Evolutionary conservation across 2,113 vertebrate species (phyloP).

Genomic region (Corynorhinus townsendii): DNA sequence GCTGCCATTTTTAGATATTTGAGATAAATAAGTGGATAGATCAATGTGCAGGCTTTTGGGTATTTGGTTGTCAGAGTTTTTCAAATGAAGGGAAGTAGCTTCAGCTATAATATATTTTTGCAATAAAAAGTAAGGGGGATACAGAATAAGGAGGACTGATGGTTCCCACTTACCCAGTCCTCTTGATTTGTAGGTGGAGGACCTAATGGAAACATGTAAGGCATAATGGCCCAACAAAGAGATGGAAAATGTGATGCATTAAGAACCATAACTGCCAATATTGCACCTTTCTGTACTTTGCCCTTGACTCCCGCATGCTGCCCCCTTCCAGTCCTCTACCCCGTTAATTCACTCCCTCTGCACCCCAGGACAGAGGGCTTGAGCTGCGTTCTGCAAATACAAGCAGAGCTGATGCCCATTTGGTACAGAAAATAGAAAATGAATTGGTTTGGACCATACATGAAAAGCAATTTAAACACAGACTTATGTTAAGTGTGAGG

Average conservation of each 20-base stretch:
- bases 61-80: conserved; percentile 29
- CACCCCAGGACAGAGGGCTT: background rate
- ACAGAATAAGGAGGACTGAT: background rate
- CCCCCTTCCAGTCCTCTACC: background rate
- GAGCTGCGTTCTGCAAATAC: background rate
- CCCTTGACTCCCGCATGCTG: background rate
- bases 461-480: background rate
- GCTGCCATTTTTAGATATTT: background rate
- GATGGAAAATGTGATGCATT: background rate
- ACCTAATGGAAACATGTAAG: background rate
- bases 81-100: background rate
- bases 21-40: background rate
- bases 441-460: background rate
- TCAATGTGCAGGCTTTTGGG: background rate
- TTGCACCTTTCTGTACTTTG: background rate
- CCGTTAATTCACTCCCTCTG: background rate
- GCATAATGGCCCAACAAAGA: background rate
- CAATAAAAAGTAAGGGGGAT: background rate
- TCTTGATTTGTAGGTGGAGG: background rate
- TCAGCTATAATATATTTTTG: background rate
- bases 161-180: background rate
- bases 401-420: background rate
- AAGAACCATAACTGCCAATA: background rate
- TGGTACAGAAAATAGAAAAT: background rate
- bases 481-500: background rate